Evolutionary conservation across 2,888 invertebrate species (phyloP).

Genomic region (Andrena haemorrhoa): DNA sequence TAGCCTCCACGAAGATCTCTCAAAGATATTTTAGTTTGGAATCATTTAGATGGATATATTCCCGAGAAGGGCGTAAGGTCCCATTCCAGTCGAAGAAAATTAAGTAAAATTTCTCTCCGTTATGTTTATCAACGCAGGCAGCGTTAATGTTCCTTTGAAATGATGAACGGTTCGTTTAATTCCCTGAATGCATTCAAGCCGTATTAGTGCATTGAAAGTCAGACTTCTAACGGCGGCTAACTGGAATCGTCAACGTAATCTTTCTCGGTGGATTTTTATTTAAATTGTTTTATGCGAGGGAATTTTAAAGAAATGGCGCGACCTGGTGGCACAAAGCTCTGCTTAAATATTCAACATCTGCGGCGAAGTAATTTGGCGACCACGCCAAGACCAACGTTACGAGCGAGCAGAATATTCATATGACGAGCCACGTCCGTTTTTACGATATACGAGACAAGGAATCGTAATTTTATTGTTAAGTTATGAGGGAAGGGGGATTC

Average conservation of each 20-base stretch:
- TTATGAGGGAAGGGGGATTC: slow-evolving; percentile 2
- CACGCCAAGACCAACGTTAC: slow-evolving; percentile 47
- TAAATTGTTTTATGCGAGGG: slow-evolving; percentile 23
- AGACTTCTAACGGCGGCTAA: not conserved
- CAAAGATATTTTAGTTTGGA: not conserved
- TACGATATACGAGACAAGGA: slow-evolving; percentile 11
- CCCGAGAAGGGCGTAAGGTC: too few species aligned
- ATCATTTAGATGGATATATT: too few species aligned
- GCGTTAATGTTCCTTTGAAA: not conserved
- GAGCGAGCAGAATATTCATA: slow-evolving; percentile 57
- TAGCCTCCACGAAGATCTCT: not conserved
- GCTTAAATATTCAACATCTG: slow-evolving; percentile 66
- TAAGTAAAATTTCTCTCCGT: too few species aligned
- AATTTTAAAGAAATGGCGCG: slow-evolving; percentile 35
- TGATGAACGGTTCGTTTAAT: not conserved
- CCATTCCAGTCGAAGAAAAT: too few species aligned
- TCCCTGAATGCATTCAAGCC: not conserved
- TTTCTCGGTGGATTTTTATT: slow-evolving; percentile 21
- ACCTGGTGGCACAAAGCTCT: slow-evolving; percentile 11
- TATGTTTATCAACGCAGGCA: too few species aligned
- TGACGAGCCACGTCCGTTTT: slow-evolving; percentile 22
- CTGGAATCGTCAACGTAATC: not conserved
- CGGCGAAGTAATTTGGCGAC: slow-evolving; percentile 60
- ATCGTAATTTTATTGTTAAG: slow-evolving; percentile 15
- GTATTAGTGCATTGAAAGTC: not conserved